Base-by-base conservation (phyloP, 1,140 invertebrate species). In the Megalopta genalis region DNA sequence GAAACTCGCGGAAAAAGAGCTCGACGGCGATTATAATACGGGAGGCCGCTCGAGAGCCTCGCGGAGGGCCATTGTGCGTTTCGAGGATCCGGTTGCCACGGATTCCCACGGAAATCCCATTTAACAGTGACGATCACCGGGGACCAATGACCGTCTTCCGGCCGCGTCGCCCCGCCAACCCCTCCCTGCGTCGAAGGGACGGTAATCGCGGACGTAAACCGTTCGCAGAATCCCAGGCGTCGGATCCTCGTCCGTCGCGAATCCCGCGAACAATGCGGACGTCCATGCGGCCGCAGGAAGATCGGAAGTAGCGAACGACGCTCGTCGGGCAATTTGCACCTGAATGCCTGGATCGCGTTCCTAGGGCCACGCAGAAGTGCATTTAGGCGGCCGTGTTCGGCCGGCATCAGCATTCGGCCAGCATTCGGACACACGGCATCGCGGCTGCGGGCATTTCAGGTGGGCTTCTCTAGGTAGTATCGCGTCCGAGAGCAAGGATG, bases 281-380 rank as follows among this genome's bases (percentile, higher is more conserved):
- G 14, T 18, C 49, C 46, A 4, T 32, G 32, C 14, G 8, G n/a
- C 42, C 8, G 12, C 39, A n/a, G 75, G 46, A 60, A 78, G 83
- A 69, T 60, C 69, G 73, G 77, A 86, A 80, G 82, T 85, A 65
- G 54, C 76, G 54, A 69, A 79, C 70, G 71, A 82, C 68, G 67
- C 78, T 72, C 59, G 67, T 54, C 32, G 67, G 57, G 68, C 70
- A 83, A 86, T 86, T 83, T 86, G 81, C 84, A 86, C 83, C 81
- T 86, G 85, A 85, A 86, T 86, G 27, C 80, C 60, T 46, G 37
- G 1, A 10, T 37, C 60, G 32, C 32, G 60, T 42, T 77, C 37
- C 65, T 64, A 14, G 39, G 18, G 67, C 75, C 70, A 69, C 67
- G 46, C 39, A 77, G 80, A 21, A 65, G 65, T 81, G 75, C 42